Evolutionary conservation across 2,797 vertebrate genomes (phyloP).

Genomic region (Scolopax bukidnonensis): DNA sequence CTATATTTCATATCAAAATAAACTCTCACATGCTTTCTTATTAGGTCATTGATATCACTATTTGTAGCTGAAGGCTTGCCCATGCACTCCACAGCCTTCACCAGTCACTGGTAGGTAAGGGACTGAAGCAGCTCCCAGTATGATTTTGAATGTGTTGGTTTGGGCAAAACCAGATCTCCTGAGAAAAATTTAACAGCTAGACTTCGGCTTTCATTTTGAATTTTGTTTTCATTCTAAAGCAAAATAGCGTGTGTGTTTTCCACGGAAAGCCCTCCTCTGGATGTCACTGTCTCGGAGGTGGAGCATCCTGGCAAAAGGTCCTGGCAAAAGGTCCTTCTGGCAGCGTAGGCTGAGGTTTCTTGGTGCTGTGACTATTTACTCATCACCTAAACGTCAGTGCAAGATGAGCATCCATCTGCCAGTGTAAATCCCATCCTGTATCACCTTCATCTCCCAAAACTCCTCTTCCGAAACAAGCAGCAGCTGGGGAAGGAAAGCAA

Average conservation of each 20-base stretch:
- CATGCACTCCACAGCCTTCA: background rate
- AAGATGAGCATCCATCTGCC: background rate
- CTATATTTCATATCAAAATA: background rate
- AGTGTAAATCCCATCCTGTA: background rate
- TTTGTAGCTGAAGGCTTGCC: background rate
- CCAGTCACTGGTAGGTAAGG: background rate
- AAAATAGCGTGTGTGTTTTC: background rate
- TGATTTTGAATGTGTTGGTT: background rate
- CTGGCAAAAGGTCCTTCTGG: background rate
- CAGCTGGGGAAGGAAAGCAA: background rate
- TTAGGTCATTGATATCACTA: background rate
- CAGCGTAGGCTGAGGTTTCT: background rate
- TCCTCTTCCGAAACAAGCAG: background rate
- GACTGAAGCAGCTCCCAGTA: background rate
- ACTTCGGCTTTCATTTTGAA: background rate
- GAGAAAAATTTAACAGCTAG: background rate
- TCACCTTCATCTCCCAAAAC: background rate
- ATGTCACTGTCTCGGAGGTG: background rate
- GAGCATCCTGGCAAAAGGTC: background rate
- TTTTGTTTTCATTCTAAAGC: background rate
- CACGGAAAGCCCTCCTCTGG: background rate
- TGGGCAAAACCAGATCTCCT: background rate
- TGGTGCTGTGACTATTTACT: background rate
- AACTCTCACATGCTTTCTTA: background rate
- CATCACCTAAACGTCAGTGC: background rate